A percentile compares a stretch with the other conserved stretches of the same genome.
Evolutionary conservation across 2,797 vertebrate species (phyloP).

Genomic region (Lophius americanus): DNA sequence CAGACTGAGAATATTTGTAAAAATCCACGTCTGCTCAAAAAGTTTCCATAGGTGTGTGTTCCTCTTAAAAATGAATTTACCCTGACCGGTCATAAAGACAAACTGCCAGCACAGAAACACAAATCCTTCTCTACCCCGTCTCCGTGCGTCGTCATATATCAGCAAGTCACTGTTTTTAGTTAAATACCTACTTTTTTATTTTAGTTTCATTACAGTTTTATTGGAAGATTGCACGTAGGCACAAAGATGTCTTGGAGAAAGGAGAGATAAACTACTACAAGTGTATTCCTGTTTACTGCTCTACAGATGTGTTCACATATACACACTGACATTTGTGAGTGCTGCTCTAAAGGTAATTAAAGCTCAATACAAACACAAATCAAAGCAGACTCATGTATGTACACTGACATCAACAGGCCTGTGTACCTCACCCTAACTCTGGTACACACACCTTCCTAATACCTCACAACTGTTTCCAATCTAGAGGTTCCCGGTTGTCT

Average conservation of each 20-base stretch:
- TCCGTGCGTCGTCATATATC: slow-evolving; percentile 20
- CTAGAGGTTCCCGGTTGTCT: slow-evolving; percentile 88
- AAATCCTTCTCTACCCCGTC: not conserved
- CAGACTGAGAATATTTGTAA: too few relatives aligned
- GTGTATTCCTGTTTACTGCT: slow-evolving; percentile 61
- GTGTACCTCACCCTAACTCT: slow-evolving; percentile 64
- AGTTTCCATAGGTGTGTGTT: slow-evolving; percentile 11
- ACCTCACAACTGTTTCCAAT: slow-evolving; percentile 87
- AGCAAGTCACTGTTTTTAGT: not conserved
- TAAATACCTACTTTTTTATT: slow-evolving; percentile 5
- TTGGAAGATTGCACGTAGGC: not conserved
- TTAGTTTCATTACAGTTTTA: slow-evolving; percentile 25
- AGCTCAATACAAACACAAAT: slow-evolving; percentile 43
- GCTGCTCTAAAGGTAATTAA: slow-evolving; percentile 59
- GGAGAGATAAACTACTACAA: slow-evolving; percentile 45
- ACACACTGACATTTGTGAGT: slow-evolving; percentile 22
- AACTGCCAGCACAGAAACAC: slow-evolving; percentile 11
- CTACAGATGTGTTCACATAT: slow-evolving; percentile 39
- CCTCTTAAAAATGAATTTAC: slow-evolving; percentile 37
- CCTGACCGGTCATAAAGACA: slow-evolving; percentile 37
- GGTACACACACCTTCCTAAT: slow-evolving; percentile 81
- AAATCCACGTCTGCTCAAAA: slow-evolving; percentile 2
- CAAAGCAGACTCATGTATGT: slow-evolving; percentile 37
- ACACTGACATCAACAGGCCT: slow-evolving; percentile 47
- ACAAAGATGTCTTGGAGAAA: slow-evolving; percentile 22